A percentile compares a stretch with the other conserved stretches of the same genome.
Conservation (phyloP, 2,888 invertebrate species). For the Crocallis elinguaria region DNA sequence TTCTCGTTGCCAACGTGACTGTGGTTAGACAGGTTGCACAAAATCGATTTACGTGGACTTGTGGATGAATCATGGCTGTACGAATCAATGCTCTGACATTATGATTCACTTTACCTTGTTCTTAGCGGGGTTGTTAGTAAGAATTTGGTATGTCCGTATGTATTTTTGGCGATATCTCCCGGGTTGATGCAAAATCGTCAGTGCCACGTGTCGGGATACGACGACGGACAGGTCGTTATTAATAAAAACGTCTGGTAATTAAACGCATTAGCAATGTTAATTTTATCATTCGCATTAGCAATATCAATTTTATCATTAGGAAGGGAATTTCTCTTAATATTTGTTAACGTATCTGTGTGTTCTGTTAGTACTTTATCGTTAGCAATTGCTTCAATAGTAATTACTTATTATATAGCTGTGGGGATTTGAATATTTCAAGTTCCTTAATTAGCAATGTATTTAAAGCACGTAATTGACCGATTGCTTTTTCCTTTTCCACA, state of each 20-base stretch:
- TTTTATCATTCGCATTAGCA: constrained; percentile 12
- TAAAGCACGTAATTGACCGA: not conserved
- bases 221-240: constrained; percentile 31
- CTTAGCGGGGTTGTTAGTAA: constrained; percentile 39
- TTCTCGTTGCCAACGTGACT: constrained; percentile 6
- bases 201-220: constrained; percentile 44
- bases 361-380: too few species aligned
- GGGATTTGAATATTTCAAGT: not conserved
- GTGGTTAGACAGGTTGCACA: constrained; percentile 20
- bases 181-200: constrained; percentile 56
- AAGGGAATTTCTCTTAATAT: constrained; percentile 23
- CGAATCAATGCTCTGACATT: constrained; percentile 39
- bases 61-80: constrained; percentile 42
- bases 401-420: constrained; percentile 2
- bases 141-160: constrained; percentile 27
- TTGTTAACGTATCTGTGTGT: constrained; percentile 13
- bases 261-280: constrained; percentile 13
- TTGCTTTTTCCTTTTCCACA: not conserved
- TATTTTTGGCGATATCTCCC: constrained; percentile 76
- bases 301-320: constrained; percentile 2
- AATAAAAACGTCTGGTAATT: constrained; percentile 24
- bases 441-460: constrained; percentile 7
- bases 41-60: constrained; percentile 22
- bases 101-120: constrained; percentile 51
- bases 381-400: too few species aligned